phyloP scores from a whole-genome alignment of 2,888 invertebrate species.

The Drosophila ustulata region DNA sequence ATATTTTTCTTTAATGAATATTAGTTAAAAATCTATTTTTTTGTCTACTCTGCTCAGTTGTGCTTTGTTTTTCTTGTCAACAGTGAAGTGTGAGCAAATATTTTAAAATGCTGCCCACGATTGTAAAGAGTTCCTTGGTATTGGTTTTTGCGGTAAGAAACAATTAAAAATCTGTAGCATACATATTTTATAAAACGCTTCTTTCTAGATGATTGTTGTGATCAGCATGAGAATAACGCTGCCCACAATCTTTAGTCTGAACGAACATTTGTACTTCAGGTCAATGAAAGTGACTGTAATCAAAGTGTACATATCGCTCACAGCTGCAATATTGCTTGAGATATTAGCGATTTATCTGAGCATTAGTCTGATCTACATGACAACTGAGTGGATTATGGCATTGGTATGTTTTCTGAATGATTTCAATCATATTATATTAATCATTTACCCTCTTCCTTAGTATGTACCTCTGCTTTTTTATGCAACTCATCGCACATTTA shows the following conservation, averaged over 20 bases:
- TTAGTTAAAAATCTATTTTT: no score
- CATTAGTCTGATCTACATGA: constrained; percentile 18
- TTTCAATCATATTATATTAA: no score
- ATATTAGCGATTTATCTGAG: constrained; percentile 26
- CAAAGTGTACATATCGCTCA: constrained; percentile 23
- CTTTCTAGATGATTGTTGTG: constrained; percentile 26
- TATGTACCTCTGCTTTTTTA: constrained; percentile 43
- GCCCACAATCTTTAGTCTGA: constrained; percentile 8
- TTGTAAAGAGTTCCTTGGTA: constrained; percentile 9
- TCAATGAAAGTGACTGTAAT: constrained; percentile 24
- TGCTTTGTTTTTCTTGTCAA: constrained; percentile 4
- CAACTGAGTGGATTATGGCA: constrained; percentile 38
- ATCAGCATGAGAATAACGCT: constrained; percentile 39
- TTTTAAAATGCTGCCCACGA: constrained; percentile 20
- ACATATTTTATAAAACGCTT: background rate
- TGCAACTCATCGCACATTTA: constrained; percentile 3
- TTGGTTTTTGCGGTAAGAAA: constrained; percentile 26
- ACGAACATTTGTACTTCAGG: constrained; percentile 18
- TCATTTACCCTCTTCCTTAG: constrained; percentile 10
- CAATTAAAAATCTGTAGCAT: background rate
- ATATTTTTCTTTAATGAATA: no score
- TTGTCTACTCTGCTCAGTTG: background rate
- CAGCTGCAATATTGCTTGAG: constrained; percentile 23
- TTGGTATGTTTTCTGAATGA: constrained; percentile 25
- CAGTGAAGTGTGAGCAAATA: background rate